phyloP scores from a whole-genome alignment of 2,888 invertebrate species.

The Mimumesa dahlbomi region DNA sequence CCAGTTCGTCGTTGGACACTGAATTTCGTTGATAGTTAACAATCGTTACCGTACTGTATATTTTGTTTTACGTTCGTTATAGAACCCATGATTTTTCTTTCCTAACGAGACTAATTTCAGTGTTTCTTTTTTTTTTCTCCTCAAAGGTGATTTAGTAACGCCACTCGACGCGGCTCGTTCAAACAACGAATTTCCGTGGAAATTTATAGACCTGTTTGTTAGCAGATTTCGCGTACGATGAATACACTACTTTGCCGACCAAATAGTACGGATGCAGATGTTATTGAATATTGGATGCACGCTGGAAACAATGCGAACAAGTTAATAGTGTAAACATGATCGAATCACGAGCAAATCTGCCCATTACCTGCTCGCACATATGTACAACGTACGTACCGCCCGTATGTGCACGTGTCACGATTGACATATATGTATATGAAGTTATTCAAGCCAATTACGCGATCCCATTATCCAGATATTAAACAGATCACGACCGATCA shows the following conservation, averaged over 20 bases:
- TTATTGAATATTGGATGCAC: constrained; percentile 1
- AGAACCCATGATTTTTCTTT: no score
- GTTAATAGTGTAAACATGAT: constrained; percentile 16
- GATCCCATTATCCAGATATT: constrained; percentile 16
- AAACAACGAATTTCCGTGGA: no score
- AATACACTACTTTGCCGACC: not conserved
- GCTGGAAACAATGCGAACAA: constrained; percentile 22
- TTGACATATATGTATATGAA: constrained; percentile 4
- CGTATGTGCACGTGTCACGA: constrained; percentile 2
- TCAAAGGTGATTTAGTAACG: no score
- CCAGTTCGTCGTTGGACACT: no score
- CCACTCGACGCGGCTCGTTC: not conserved
- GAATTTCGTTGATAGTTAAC: no score
- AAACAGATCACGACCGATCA: constrained; percentile 1
- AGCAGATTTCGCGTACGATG: not conserved
- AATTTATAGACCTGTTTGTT: not conserved
- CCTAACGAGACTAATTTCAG: no score
- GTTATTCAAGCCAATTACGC: constrained; percentile 16
- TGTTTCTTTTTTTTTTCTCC: no score
- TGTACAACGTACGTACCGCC: not conserved
- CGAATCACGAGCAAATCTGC: constrained; percentile 11
- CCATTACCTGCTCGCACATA: constrained; percentile 5
- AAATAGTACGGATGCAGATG: not conserved
- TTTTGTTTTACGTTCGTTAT: no score
- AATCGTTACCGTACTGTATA: no score